Base-by-base conservation (phyloP, 2,113 vertebrate species). In the Arothron firmamentum region DNA sequence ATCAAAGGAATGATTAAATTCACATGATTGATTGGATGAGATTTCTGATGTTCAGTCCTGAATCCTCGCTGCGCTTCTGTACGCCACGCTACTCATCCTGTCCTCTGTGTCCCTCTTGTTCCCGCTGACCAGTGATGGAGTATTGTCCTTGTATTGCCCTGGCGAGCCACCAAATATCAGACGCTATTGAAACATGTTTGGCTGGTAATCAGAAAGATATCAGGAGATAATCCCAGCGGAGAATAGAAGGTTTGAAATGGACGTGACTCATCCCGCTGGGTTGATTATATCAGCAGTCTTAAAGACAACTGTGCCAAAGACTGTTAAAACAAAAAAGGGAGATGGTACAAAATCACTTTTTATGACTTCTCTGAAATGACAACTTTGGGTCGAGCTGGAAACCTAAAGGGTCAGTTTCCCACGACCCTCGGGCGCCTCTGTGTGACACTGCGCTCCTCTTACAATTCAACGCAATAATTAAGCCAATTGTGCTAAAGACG, bases 71-170 rank as follows among this genome's bases (percentile, higher is more conserved):
- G 48, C 19, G 23, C 21, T 61, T 25, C 25, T 56, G 46, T 10
- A 46, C 41, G 13, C 41, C 14, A 15, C 20, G 20, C 18, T 49
- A 25, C 68, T 61, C 41, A 52, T 71, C 58, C 47, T 28, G 57
- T 38, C 65, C 25, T 71, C 42, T 70, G 55, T 64, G 1, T 53
- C 67, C 23, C 46, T 62, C 57, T 28, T 49, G 28, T 65, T 56
- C 42, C 21, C 60, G 65, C 50, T 1, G 28, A 31, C 34, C 34
- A 11, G 45, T 49, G 53, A 4, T 34, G 1, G 1, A 6, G n/a
- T n/a, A 2, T 10, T 34, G 4, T 10, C 47, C 47, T 48, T 8
- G n/a, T 19, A 17, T 18, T n/a, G 47, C n/a, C 18, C 9, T 11
- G 47, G 16, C 5, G n/a, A 49, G 34, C 34, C 34, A 38, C 34